Evolutionary conservation across 2,113 vertebrate genomes (phyloP).

Genomic region (Brachypteracias leptosomus): DNA sequence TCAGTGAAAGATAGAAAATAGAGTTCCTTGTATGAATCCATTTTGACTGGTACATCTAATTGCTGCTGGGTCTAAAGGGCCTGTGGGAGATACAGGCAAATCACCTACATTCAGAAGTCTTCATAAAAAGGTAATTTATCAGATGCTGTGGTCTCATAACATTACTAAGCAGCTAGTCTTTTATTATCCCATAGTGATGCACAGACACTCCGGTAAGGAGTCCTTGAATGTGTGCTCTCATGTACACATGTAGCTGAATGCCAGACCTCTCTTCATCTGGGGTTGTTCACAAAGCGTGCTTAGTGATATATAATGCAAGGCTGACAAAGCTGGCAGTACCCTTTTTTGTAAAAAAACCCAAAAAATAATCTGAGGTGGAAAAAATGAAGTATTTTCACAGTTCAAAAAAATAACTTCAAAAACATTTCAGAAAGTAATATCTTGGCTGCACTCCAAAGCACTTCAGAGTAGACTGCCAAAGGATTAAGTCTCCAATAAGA

Average conservation of each 20-base stretch:
- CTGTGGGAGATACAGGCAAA: not conserved
- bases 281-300: not conserved
- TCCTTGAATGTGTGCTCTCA: not conserved
- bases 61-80: not conserved
- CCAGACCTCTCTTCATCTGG: not conserved
- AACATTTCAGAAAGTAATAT: slow-evolving; percentile 16
- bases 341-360: not conserved
- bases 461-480: slow-evolving; percentile 29
- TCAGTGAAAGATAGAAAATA: not conserved
- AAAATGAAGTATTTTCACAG: not conserved
- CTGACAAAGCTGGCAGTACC: not conserved
- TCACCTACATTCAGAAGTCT: not conserved
- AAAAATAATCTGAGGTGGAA: not conserved
- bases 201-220: not conserved
- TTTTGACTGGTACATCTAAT: not conserved
- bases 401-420: slow-evolving; percentile 12
- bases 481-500: slow-evolving; percentile 12
- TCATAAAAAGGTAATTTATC: not conserved
- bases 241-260: not conserved
- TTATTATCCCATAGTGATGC: not conserved
- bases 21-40: not conserved
- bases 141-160: not conserved
- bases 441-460: not conserved
- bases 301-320: not conserved
- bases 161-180: not conserved